Conservation (phyloP, 2,113 vertebrate genomes). For the Serilophus lunatus region DNA sequence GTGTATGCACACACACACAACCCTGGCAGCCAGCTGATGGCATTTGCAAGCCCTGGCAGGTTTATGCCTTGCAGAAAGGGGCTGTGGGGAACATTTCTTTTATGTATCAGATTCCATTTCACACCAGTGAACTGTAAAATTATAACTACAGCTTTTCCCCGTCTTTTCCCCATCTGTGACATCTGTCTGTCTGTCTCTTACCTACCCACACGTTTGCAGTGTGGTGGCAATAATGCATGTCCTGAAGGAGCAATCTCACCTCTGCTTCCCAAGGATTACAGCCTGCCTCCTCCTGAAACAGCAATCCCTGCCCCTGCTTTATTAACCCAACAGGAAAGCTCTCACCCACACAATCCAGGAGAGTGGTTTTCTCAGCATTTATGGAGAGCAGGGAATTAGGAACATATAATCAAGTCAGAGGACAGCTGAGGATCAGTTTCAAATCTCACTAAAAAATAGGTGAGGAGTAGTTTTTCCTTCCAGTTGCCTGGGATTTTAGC, state of each 20-base stretch:
- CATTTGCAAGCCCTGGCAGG: not conserved
- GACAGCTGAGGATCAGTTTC: not conserved
- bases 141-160: conserved; percentile 2
- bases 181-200: not conserved
- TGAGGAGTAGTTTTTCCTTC: not conserved
- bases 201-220: not conserved
- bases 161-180: not conserved
- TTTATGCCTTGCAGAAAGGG: not conserved
- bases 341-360: not conserved
- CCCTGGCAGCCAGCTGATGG: not conserved
- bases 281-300: not conserved
- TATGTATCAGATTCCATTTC: conserved; percentile 50
- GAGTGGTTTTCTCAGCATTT: not conserved
- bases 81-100: not conserved
- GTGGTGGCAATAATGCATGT: not conserved
- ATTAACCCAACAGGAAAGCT: not conserved
- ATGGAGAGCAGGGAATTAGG: not conserved
- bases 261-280: not conserved
- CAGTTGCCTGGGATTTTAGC: not conserved
- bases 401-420: not conserved
- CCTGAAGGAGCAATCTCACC: conserved; percentile 3
- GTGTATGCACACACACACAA: not conserved
- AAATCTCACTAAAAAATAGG: not conserved
- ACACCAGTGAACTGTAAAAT: conserved; percentile 49
- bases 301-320: not conserved